Percentiles rank a stretch among this genome's conserved stretches.
Conservation (phyloP, 2,797 vertebrate genomes). For the Mus minutoides region DNA sequence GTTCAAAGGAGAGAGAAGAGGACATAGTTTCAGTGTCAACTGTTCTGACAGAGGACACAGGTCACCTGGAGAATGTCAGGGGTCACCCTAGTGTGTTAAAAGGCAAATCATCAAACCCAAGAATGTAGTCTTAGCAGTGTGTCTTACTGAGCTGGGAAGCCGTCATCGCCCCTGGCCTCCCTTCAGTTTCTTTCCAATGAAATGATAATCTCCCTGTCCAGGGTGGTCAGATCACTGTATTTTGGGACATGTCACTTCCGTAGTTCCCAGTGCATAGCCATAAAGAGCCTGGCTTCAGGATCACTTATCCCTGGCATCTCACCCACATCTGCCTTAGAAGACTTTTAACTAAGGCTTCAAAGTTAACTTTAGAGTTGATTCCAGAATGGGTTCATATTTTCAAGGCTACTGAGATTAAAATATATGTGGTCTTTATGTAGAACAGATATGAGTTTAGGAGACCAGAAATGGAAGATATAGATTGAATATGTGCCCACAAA, state of each 20-base stretch:
- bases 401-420: background rate
- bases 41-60: background rate
- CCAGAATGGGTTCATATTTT: background rate
- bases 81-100: background rate
- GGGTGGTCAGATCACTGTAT: background rate
- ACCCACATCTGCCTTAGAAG: background rate
- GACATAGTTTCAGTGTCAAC: background rate
- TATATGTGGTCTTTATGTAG: background rate
- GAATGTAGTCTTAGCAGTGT: background rate
- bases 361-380: background rate
- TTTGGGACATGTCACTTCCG: background rate
- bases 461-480: background rate
- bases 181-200: background rate
- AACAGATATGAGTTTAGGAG: background rate
- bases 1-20: background rate
- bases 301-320: background rate
- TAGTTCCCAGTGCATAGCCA: background rate
- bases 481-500: background rate
- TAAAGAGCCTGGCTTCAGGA: background rate
- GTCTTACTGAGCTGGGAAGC: background rate
- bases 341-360: background rate
- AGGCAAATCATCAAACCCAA: background rate
- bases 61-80: background rate
- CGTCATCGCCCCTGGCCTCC: rapidly evolving
- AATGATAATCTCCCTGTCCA: background rate